Base-by-base conservation (phyloP, 2,888 invertebrate genomes). In the Caenorhabditis becei region DNA sequence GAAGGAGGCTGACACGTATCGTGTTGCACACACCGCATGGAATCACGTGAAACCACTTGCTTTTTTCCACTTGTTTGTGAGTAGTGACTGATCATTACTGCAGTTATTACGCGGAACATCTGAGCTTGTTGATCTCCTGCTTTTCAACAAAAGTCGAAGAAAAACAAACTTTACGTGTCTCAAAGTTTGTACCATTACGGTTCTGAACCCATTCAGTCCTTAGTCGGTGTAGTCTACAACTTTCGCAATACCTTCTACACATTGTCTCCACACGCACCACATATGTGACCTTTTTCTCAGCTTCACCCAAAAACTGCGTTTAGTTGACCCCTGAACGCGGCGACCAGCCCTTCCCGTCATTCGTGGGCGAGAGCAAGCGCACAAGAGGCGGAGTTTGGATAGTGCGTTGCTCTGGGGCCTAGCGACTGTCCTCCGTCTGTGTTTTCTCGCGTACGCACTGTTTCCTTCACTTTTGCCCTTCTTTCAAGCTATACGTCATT, bases 1-100 rank as follows among this genome's bases (percentile, higher is more conserved):
- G 32, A 10, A 41, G 11, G 61, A 18, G 62, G 47, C 72, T 75
- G 75, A 61, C 66, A 75, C 61, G 66, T 75, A 75, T 75, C 75
- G 53, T 59, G 75, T 66, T 75, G 75, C 75, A 54, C 56, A 28
- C n/a, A 58, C 28, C 58, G 37, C 59, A 35, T 18, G 26, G 11
- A 47, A 56, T 54, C 72, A 63, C 47, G 56, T 56, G 63, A 10
- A 11, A 53, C 37, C 26, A 26, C 24, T 51, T 51, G 47, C 28
- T 54, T 51, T 51, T n/a, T 35, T 28, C 28, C n/a, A n/a, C 47
- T 66, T 75, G 53, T 59, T 53, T 37, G 54, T 49, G 18, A 65
- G 18, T 32, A 65, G 65, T 74, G 65, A 65, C 32, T 72, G 58
- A 65, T 74, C 44, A 65, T 47, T 47, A 47, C 47, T 47, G 47